Evolutionary conservation across 2,888 invertebrate genomes (phyloP).

Genomic region (Bembecia ichneumoniformis): DNA sequence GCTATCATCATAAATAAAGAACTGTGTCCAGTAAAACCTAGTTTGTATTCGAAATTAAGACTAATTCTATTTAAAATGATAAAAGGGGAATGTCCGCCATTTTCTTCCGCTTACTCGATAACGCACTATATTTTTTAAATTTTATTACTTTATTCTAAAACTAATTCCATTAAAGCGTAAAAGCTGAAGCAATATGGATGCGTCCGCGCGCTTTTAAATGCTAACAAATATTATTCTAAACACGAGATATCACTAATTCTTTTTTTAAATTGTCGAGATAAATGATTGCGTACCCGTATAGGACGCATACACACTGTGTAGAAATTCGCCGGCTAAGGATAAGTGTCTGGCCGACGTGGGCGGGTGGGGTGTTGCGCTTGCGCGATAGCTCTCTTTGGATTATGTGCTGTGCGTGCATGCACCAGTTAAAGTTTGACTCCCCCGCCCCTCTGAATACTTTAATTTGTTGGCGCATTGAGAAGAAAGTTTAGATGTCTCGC

Average conservation of each 20-base stretch:
- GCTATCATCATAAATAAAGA: conserved; percentile 33
- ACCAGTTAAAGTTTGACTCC: conserved; percentile 30
- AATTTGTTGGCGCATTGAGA: conserved; percentile 10
- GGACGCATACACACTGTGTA: conserved; percentile 47
- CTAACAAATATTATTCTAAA: conserved; percentile 10
- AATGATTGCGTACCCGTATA: conserved; percentile 52
- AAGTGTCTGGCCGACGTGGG: conserved; percentile 50
- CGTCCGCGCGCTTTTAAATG: too few species aligned
- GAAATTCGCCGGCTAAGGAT: conserved; percentile 60
- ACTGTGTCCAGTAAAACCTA: conserved; percentile 5
- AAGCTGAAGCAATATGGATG: conserved; percentile 28
- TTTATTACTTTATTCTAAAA: conserved; percentile 4
- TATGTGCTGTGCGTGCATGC: conserved; percentile 53
- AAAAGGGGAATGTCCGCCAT: conserved; percentile 46
- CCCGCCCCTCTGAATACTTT: conserved; percentile 23
- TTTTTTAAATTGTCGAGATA: conserved; percentile 21
- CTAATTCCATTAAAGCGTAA: conserved; percentile 36
- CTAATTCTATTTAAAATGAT: conserved; percentile 20
- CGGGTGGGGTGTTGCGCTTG: conserved; percentile 53
- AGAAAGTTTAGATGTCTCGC: conserved; percentile 28
- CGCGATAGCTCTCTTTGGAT: conserved; percentile 45
- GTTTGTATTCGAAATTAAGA: conserved; percentile 20
- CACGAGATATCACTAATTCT: background rate
- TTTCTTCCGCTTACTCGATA: conserved; percentile 36
- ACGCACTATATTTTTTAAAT: conserved; percentile 12